These are phyloP conservation scores for Papilio machaon DNA, from an alignment of 1,140 invertebrate genomes.

Conservation along the genomic window DNA sequence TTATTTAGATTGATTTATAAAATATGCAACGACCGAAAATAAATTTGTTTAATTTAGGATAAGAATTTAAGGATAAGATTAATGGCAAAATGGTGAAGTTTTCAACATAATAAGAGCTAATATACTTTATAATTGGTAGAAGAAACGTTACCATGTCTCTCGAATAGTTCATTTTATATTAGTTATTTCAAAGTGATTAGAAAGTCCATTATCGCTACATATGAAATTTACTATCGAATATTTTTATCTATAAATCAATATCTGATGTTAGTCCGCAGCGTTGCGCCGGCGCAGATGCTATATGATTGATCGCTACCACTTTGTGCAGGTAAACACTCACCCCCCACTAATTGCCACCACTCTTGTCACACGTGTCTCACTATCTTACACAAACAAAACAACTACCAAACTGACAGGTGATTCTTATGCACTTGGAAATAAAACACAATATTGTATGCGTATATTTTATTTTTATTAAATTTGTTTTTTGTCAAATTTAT, in stretches of 20 bases:
- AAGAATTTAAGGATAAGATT: no score
- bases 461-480: background rate
- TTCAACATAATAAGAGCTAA: no score
- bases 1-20: background rate
- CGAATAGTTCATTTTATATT: no score
- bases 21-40: background rate
- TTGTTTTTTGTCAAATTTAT: background rate
- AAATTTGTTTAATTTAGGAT: no score
- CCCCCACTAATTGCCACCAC: slow-evolving; percentile 42
- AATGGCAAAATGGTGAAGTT: no score
- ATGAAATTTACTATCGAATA: background rate
- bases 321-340: slow-evolving; percentile 49
- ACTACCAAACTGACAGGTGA: background rate
- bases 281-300: slow-evolving; percentile 25
- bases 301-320: slow-evolving; percentile 44
- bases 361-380: slow-evolving; percentile 41
- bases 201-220: background rate
- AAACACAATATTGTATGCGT: background rate
- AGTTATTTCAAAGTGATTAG: background rate
- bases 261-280: background rate
- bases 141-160: background rate
- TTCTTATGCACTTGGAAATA: background rate
- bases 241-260: slow-evolving; percentile 25
- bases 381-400: slow-evolving; percentile 18
- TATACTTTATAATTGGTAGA: no score